These are phyloP conservation scores for Drepana arcuata DNA, from an alignment of 1,140 invertebrate genomes.

Conservation along the genomic window DNA sequence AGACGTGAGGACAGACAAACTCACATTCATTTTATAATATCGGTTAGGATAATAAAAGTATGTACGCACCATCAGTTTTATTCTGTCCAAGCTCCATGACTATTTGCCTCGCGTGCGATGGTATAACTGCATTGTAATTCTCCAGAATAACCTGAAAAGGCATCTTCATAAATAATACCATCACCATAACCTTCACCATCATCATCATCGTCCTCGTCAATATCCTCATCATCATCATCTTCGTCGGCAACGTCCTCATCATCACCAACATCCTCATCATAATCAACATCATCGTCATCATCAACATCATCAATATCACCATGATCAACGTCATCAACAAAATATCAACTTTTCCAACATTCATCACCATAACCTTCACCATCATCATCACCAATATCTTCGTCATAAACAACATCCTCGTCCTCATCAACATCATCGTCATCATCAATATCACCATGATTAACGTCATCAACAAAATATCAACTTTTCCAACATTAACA, in stretches of 20 bases:
- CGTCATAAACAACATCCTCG: background rate
- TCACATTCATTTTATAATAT: too few relatives aligned
- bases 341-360: background rate
- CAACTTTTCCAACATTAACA: background rate
- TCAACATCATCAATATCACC: background rate
- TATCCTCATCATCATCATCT: background rate
- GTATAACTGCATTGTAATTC: constrained; percentile 94
- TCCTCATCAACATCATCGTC: too few relatives aligned
- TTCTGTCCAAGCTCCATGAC: constrained; percentile 94
- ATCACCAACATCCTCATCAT: too few relatives aligned
- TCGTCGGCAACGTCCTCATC: too few relatives aligned
- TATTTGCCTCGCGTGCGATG: constrained; percentile 91
- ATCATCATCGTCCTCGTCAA: background rate
- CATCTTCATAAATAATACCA: background rate
- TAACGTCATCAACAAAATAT: background rate
- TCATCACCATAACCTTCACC: background rate
- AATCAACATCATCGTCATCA: too few relatives aligned
- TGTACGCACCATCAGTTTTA: constrained; percentile 74
- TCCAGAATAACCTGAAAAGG: constrained; percentile 87
- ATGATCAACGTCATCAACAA: background rate
- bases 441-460: background rate
- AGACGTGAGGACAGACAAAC: too few relatives aligned
- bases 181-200: background rate
- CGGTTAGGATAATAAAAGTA: too few relatives aligned
- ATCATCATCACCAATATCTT: background rate